Evolutionary conservation across 2,888 invertebrate species (phyloP).

Genomic region (Anthrax anthrax): DNA sequence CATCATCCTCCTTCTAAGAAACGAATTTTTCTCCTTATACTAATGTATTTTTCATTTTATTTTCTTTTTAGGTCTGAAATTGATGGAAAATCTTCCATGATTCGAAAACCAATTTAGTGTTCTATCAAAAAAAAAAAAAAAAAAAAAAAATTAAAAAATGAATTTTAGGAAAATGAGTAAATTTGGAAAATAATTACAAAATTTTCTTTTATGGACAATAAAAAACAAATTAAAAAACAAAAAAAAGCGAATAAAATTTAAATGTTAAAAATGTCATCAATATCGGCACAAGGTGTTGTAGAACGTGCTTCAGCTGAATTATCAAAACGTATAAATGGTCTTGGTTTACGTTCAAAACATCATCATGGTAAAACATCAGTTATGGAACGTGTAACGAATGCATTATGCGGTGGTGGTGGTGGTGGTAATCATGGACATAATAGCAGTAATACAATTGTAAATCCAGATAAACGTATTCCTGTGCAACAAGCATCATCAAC

Average conservation of each 20-base stretch:
- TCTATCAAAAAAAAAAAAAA: too few species aligned
- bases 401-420: constrained; percentile 57
- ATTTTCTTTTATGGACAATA: too few species aligned
- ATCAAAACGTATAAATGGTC: constrained; percentile 74
- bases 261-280: constrained; percentile 50
- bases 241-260: background rate
- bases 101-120: too few species aligned
- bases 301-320: constrained; percentile 83
- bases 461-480: constrained; percentile 37
- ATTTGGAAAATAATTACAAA: too few species aligned
- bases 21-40: too few species aligned
- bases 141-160: too few species aligned
- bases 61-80: too few species aligned
- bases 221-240: too few species aligned
- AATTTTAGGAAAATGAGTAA: too few species aligned
- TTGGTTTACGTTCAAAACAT: constrained; percentile 50
- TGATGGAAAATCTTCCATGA: too few species aligned
- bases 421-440: constrained; percentile 27
- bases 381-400: constrained; percentile 78
- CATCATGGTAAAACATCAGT: constrained; percentile 49
- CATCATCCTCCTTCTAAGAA: too few species aligned
- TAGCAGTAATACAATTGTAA: constrained; percentile 18
- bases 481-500: constrained; percentile 13
- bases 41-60: too few species aligned
- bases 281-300: constrained; percentile 79